These are phyloP conservation scores for Achroia grisella DNA, from an alignment of 1,140 invertebrate species.

Conservation along the genomic window DNA sequence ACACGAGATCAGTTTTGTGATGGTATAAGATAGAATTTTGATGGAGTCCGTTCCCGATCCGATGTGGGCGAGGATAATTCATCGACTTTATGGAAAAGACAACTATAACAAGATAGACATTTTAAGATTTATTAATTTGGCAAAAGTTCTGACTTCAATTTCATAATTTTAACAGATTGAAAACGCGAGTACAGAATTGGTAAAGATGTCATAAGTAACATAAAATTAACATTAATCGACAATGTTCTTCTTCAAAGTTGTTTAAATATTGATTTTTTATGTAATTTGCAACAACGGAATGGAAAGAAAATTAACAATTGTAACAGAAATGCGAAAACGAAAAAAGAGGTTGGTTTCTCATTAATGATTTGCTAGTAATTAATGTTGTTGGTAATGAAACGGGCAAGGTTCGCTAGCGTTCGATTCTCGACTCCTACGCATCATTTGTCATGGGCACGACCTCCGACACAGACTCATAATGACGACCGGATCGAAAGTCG, in stretches of 20 bases:
- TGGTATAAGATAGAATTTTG: constrained; percentile 26
- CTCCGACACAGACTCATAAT: constrained; percentile 45
- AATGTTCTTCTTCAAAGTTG: no score
- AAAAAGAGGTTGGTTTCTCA: constrained; percentile 41
- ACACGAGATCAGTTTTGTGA: constrained; percentile 15
- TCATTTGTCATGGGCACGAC: constrained; percentile 57
- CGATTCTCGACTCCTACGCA: constrained; percentile 43
- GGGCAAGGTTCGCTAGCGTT: constrained; percentile 49
- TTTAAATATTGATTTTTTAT: no score
- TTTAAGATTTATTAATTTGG: no score
- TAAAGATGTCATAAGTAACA: no score
- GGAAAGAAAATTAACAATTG: no score
- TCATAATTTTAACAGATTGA: no score
- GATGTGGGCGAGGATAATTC: constrained; percentile 15
- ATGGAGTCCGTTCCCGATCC: constrained; percentile 12
- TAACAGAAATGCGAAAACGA: constrained; percentile 15
- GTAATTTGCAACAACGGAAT: no score
- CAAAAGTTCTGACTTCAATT: no score
- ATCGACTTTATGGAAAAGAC: constrained; percentile 18
- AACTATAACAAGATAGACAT: constrained; percentile 22
- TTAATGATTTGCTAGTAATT: constrained; percentile 61
- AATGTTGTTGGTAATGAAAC: constrained; percentile 63
- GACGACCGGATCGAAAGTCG: constrained; percentile 25
- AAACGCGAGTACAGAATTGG: no score
- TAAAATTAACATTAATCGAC: no score